phyloP scores from a whole-genome alignment of 2,113 vertebrate genomes.

The Ailuropoda melanoleuca region DNA sequence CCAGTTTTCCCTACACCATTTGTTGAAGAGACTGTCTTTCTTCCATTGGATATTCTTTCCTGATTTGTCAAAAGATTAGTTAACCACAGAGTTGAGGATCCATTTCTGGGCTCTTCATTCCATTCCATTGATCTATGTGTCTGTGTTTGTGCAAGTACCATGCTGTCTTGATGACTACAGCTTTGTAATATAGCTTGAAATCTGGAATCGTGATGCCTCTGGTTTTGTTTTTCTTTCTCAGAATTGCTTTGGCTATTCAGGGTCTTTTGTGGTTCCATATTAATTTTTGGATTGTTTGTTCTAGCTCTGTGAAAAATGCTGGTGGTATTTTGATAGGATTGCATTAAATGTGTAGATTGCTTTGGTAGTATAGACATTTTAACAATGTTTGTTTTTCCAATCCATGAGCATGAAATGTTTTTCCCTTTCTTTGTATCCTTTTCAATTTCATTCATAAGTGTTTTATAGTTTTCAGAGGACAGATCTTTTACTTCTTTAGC shows the following conservation, averaged over 20 bases:
- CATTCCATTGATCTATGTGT: not conserved
- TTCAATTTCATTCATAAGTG: not conserved
- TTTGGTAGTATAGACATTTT: not conserved
- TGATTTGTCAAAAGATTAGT: not conserved
- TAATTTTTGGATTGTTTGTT: not conserved
- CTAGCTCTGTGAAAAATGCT: not conserved
- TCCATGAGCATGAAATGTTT: not conserved
- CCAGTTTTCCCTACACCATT: not conserved
- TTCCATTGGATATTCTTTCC: not conserved
- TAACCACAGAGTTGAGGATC: not conserved
- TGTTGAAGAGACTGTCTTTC: not conserved
- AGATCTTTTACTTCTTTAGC: not conserved
- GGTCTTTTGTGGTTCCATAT: not conserved
- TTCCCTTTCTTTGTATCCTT: not conserved
- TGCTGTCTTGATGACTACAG: not conserved
- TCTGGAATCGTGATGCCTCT: not conserved
- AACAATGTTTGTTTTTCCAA: not conserved
- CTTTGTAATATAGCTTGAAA: not conserved
- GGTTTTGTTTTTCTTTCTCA: not conserved
- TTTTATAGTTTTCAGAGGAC: not conserved
- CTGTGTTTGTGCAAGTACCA: not conserved
- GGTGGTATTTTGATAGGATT: not conserved
- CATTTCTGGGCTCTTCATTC: not conserved
- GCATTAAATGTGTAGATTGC: not conserved
- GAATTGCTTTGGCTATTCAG: not conserved